Evolutionary conservation across 2,888 invertebrate genomes (phyloP), one percentile per base, ranked within the genome.

Genomic region (Habroteleia sp.): DNA sequence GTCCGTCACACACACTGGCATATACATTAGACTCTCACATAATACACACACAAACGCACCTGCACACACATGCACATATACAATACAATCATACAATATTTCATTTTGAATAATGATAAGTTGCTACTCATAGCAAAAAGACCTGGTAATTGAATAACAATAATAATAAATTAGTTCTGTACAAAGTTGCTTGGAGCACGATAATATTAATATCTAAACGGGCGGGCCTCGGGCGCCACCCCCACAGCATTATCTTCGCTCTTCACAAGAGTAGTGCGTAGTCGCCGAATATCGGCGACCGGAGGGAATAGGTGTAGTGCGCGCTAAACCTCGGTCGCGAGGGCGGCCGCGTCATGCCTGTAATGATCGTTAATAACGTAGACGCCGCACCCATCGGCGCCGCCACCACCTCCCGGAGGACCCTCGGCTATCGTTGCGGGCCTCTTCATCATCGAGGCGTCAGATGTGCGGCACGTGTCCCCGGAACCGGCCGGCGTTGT

Each of bases 311-410:
- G 35, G 35, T n/a, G n/a, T n/a, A 17, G 14, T 11, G 13, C 10
- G 6, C 56, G 91, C 92, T 93, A 94, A 90, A 94, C 94, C 91
- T 94, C 93, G 86, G 94, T 94, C 84, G 94, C 94, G 88, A 93
- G 93, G 87, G 93, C 92, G 76, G 90, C 90, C 52, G 85, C 84
- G 81, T 93, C 93, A 89, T 93, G 93, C 85, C 90, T 89, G 90
- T 93, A 93, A 88, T 94, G 93, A 89, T 93, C 93, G 90, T 93
- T 94, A 89, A 94, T 91, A 87, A 94, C 93, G 90, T 93, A 94
- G 86, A 94, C 93, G 81, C 90, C 90, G 82, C 89, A 87, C 14
- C 33, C 27, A 10, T 16, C 37, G 10, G 11, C 76, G 71, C 63
- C 79, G 29, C 80, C 76, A 27, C 80, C 80, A 66, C 79, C 81